phyloP scores from a whole-genome alignment of 1,140 invertebrate species.

The Drosophila triauraria region DNA sequence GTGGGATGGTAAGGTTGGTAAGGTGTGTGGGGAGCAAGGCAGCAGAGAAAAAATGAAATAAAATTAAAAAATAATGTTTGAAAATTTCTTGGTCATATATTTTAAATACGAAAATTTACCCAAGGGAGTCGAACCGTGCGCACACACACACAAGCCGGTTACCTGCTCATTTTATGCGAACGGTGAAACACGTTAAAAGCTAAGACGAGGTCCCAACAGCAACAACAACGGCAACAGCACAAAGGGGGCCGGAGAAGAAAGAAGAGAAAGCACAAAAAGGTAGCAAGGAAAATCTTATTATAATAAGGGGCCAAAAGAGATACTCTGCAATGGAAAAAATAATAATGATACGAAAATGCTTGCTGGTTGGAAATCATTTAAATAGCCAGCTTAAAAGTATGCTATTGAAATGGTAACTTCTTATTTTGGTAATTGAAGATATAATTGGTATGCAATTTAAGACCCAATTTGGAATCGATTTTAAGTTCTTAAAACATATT shows the following conservation, averaged over 20 bases:
- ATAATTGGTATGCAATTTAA: too few relatives aligned
- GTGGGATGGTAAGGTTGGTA: not conserved
- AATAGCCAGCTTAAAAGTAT: not conserved
- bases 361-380: not conserved
- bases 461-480: too few relatives aligned
- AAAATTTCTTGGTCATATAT: constrained; percentile 80
- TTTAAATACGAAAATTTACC: constrained; percentile 81
- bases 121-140: constrained; percentile 67
- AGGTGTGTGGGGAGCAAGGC: not conserved
- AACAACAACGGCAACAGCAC: constrained; percentile 16
- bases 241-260: constrained; percentile 6
- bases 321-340: constrained; percentile 1
- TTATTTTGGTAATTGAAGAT: too few relatives aligned
- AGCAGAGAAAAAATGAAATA: constrained; percentile 32
- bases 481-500: too few relatives aligned
- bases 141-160: constrained; percentile 40
- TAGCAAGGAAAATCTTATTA: not conserved
- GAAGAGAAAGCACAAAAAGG: constrained; percentile 20
- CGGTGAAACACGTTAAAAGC: constrained; percentile 82
- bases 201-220: constrained; percentile 69
- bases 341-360: not conserved
- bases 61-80: constrained; percentile 82
- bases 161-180: constrained; percentile 78
- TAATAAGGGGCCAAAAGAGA: not conserved
- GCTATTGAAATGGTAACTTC: not conserved